Percentiles rank a stretch among this genome's conserved stretches.
phyloP scores from a whole-genome alignment of 2,888 invertebrate species.

The Tetropium fuscum region DNA sequence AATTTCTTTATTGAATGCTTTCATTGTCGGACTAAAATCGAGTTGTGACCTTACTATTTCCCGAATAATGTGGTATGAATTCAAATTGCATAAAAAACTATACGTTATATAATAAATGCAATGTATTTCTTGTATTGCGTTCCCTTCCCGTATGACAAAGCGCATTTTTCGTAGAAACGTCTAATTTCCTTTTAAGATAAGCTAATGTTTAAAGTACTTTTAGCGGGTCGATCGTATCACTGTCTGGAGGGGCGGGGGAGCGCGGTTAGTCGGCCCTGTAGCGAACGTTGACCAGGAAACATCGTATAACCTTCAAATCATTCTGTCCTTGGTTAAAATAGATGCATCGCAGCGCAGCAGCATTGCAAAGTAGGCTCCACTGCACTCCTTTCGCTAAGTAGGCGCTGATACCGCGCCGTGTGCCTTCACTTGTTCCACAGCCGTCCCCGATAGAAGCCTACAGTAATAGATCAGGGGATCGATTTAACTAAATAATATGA shows the following conservation, averaged over 20 bases:
- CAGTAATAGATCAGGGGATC: slow-evolving; percentile 7
- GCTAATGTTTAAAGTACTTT: slow-evolving; percentile 33
- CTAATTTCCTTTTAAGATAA: slow-evolving; percentile 33
- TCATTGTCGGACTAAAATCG: no score
- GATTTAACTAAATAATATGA: no score
- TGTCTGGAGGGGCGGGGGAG: slow-evolving; percentile 46
- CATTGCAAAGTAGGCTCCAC: slow-evolving; percentile 27
- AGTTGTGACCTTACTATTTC: no score
- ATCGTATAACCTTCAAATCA: slow-evolving; percentile 57
- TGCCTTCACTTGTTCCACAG: slow-evolving; percentile 23
- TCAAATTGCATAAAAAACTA: no score
- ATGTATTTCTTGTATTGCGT: background rate
- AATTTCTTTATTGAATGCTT: background rate
- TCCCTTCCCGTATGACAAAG: background rate
- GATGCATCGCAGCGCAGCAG: slow-evolving; percentile 46
- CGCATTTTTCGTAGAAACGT: slow-evolving; percentile 22
- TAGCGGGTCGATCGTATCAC: slow-evolving; percentile 35
- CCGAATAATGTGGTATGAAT: no score
- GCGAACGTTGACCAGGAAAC: slow-evolving; percentile 60
- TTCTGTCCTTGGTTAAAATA: slow-evolving; percentile 57
- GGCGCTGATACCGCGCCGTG: slow-evolving; percentile 17
- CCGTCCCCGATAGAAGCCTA: slow-evolving; percentile 9
- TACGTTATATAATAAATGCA: background rate
- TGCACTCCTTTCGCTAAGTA: slow-evolving; percentile 34
- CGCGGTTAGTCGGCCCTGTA: slow-evolving; percentile 40